phyloP scores from a whole-genome alignment of 2,888 invertebrate genomes.

The Gymnocheta viridis region DNA sequence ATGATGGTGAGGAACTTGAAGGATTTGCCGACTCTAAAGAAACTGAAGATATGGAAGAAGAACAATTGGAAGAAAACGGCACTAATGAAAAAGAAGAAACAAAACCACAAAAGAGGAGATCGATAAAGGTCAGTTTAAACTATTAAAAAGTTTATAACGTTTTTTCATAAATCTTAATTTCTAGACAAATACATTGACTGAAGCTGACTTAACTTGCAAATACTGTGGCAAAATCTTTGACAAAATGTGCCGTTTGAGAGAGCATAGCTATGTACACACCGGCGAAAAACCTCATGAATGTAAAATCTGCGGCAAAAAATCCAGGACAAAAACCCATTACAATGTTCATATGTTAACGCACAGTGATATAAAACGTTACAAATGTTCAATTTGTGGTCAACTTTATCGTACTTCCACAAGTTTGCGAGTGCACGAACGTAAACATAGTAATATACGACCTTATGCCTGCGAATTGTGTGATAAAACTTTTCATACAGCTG shows the following conservation, averaged over 20 bases:
- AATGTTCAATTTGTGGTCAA: constrained; percentile 59
- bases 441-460: constrained; percentile 79
- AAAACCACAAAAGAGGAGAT: constrained; percentile 44
- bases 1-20: constrained; percentile 37
- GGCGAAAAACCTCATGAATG: constrained; percentile 66
- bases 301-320: constrained; percentile 63
- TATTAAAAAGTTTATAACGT: not conserved
- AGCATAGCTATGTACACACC: constrained; percentile 61
- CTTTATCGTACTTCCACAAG: constrained; percentile 69
- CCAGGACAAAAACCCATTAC: constrained; percentile 59
- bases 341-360: constrained; percentile 66
- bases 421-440: constrained; percentile 74
- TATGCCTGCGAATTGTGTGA: constrained; percentile 79
- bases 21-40: constrained; percentile 39
- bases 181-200: constrained; percentile 47
- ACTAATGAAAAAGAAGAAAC: not conserved
- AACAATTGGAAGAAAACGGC: not conserved
- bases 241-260: constrained; percentile 63
- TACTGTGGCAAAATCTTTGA: constrained; percentile 64
- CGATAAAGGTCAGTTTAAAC: constrained; percentile 42
- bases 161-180: not conserved
- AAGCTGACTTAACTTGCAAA: constrained; percentile 60
- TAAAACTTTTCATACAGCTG: constrained; percentile 80
- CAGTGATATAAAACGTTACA: constrained; percentile 61
- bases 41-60: not conserved